These are phyloP conservation scores for Argyra leucocephala DNA, from an alignment of 2,888 invertebrate species.

Conservation along the genomic window DNA sequence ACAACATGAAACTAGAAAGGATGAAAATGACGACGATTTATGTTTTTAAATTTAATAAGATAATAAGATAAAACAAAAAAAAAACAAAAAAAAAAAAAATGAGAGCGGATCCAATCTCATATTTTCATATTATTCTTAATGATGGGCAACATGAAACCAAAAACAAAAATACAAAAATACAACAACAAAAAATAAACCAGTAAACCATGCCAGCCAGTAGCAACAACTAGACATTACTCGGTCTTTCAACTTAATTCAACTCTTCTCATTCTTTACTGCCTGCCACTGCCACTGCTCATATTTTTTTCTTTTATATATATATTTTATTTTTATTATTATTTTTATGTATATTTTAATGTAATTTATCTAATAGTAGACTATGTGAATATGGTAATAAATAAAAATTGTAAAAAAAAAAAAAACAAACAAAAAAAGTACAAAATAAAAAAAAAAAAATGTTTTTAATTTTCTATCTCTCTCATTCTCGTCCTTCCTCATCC, in stretches of 20 bases:
- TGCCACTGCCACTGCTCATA: too few species aligned
- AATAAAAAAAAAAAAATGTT: too few species aligned
- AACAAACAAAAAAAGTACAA: too few species aligned
- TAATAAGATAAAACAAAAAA: too few species aligned
- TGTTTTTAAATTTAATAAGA: neutral
- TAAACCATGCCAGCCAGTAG: neutral
- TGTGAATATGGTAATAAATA: neutral
- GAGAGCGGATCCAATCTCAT: neutral
- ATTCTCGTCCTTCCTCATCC: neutral
- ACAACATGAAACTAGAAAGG: neutral
- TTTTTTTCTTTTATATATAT: neutral
- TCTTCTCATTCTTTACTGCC: neutral
- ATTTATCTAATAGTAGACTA: neutral
- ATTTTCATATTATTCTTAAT: neutral
- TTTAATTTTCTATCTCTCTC: neutral
- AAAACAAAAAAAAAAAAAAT: too few species aligned
- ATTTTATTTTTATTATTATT: neutral
- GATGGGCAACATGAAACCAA: neutral
- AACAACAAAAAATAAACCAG: neutral
- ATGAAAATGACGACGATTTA: slow-evolving; percentile 1
- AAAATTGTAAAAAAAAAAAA: neutral
- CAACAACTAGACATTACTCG: neutral
- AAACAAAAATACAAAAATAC: neutral
- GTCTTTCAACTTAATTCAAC: neutral
- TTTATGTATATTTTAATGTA: neutral